A percentile compares a stretch with the other conserved stretches of the same genome.
These are phyloP conservation scores for Syngnathus scovelli DNA, from an alignment of 2,113 vertebrate genomes.

Conservation along the genomic window DNA sequence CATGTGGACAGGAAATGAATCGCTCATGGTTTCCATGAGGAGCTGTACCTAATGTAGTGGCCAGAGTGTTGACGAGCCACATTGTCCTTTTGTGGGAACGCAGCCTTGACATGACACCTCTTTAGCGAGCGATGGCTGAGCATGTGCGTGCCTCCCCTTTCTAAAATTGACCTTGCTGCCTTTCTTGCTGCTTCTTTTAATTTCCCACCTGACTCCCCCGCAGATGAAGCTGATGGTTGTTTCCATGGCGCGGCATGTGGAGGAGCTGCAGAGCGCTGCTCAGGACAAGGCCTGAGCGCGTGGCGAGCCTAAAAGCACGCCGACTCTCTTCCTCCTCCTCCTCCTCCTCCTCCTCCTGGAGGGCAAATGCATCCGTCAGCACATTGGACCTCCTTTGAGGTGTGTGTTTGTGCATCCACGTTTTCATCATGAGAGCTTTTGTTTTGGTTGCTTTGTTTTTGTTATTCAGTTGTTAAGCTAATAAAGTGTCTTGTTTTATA, in stretches of 20 bases:
- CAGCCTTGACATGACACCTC: no score
- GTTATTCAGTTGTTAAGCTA: background rate
- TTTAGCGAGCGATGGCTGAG: no score
- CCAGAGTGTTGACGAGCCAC: background rate
- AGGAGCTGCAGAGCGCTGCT: slow-evolving; percentile 56
- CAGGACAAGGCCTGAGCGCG: slow-evolving; percentile 17
- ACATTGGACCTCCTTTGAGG: background rate
- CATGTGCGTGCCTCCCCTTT: no score
- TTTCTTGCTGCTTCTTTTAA: slow-evolving; percentile 12
- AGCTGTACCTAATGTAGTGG: background rate
- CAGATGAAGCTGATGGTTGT: slow-evolving; percentile 70
- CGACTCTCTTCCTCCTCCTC: no score
- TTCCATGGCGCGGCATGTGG: slow-evolving; percentile 61
- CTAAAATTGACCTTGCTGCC: background rate
- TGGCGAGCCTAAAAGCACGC: slow-evolving; percentile 10
- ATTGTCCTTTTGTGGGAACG: background rate
- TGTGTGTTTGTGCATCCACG: background rate
- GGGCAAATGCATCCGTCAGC: background rate
- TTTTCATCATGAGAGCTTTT: no score
- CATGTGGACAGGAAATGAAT: background rate
- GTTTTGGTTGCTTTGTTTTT: background rate
- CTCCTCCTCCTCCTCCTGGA: background rate
- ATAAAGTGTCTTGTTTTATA: background rate
- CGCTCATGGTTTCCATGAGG: no score
- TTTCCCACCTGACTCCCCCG: background rate